Conservation (phyloP, 2,888 invertebrate genomes). For the Tiliacea aurago region DNA sequence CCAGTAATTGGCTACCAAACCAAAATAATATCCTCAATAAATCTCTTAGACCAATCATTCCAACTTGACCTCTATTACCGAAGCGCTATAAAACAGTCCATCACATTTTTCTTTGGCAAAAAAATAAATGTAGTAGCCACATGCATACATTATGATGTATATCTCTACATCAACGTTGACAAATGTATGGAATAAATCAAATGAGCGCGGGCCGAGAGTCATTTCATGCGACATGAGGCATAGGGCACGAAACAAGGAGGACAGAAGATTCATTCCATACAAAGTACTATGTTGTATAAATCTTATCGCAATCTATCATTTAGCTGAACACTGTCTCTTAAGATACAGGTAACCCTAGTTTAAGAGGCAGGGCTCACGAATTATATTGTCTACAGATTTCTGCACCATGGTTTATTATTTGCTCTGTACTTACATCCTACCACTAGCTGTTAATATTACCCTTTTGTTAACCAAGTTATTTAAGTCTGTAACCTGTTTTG, state of each 20-base stretch:
- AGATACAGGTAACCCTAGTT: too few relatives aligned
- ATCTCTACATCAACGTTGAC: constrained; percentile 78
- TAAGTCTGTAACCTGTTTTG: too few relatives aligned
- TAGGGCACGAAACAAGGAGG: background rate
- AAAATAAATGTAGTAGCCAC: constrained; percentile 74
- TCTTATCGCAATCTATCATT: too few relatives aligned
- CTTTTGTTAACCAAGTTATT: too few relatives aligned
- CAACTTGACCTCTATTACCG: constrained; percentile 77
- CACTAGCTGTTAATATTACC: too few relatives aligned
- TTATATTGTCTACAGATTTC: too few relatives aligned
- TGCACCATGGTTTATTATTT: too few relatives aligned
- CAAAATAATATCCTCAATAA: constrained; percentile 60
- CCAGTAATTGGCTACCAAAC: constrained; percentile 61
- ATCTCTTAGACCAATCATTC: constrained; percentile 71
- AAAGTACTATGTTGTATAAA: too few relatives aligned
- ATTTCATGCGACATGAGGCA: constrained; percentile 72
- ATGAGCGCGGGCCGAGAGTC: constrained; percentile 73
- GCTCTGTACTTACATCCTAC: too few relatives aligned
- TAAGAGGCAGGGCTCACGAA: too few relatives aligned
- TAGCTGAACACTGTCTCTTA: too few relatives aligned
- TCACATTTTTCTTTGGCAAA: constrained; percentile 75
- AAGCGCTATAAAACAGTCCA: constrained; percentile 71
- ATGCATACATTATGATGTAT: constrained; percentile 81
- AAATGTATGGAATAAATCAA: constrained; percentile 85
- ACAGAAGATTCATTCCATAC: constrained; percentile 39